A percentile compares a stretch with the other conserved stretches of the same genome.
phyloP scores from a whole-genome alignment of 2,113 vertebrate genomes.

The Hippocampus guttulatus region DNA sequence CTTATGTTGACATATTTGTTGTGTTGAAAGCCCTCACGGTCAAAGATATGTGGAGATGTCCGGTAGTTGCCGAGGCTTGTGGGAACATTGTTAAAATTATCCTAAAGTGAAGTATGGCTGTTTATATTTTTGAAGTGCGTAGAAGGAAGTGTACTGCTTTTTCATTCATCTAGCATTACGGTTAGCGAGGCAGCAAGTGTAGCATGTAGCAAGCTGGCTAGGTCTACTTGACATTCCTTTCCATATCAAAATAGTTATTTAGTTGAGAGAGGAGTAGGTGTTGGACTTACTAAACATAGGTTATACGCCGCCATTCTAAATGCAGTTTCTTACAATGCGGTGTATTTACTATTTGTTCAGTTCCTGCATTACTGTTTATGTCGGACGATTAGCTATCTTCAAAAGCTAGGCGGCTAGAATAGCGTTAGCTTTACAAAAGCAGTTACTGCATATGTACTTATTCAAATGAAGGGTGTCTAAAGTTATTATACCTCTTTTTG shows the following conservation, averaged over 20 bases:
- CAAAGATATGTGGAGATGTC: background rate
- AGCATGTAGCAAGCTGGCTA: slow-evolving; percentile 46
- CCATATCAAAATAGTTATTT: slow-evolving; percentile 13
- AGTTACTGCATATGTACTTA: slow-evolving; percentile 21
- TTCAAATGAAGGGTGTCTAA: slow-evolving; percentile 4
- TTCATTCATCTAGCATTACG: slow-evolving; percentile 54
- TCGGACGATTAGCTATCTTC: background rate
- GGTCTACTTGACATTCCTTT: slow-evolving; percentile 23
- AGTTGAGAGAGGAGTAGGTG: fast-evolving
- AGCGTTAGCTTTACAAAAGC: slow-evolving; percentile 31
- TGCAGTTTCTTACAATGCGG: background rate
- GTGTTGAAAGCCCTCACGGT: background rate
- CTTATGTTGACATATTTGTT: slow-evolving; percentile 27
- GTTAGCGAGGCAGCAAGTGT: slow-evolving; percentile 56
- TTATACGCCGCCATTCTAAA: no score
- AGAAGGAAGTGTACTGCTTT: slow-evolving; percentile 63
- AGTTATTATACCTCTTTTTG: background rate
- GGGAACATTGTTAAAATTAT: background rate
- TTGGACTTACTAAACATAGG: background rate
- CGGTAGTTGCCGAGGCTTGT: fast-evolving
- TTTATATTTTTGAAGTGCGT: slow-evolving; percentile 72
- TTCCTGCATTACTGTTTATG: background rate
- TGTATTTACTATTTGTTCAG: background rate
- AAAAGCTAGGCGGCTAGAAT: slow-evolving; percentile 24
- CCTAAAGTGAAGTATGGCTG: slow-evolving; percentile 16